Evolutionary conservation across 2,888 invertebrate genomes (phyloP).

Genomic region (Drosophila fungiperda): DNA sequence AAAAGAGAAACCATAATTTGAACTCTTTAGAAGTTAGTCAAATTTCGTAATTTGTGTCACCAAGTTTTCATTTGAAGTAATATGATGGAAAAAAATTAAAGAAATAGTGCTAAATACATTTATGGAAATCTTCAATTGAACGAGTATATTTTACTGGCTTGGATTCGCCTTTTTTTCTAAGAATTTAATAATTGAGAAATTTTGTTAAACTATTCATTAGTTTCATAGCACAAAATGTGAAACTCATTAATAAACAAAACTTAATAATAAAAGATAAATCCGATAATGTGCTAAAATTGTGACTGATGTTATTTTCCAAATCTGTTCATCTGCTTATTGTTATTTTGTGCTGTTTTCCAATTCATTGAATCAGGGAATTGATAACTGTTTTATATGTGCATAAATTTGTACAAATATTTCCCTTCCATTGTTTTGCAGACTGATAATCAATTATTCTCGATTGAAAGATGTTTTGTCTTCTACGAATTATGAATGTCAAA

Average conservation of each 20-base stretch:
- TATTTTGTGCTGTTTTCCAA: background rate
- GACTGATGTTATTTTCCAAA: background rate
- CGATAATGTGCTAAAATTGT: background rate
- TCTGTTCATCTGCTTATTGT: background rate
- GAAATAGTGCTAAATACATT: background rate
- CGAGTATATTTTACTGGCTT: fast-evolving
- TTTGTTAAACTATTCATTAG: background rate
- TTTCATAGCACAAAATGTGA: background rate
- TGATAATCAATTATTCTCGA: background rate
- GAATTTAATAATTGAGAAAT: background rate
- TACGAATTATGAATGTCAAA: background rate
- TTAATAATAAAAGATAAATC: background rate
- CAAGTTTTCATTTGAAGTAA: background rate
- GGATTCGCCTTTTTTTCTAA: background rate
- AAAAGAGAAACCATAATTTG: background rate
- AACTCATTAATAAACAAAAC: background rate
- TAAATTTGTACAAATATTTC: background rate
- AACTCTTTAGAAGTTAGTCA: background rate
- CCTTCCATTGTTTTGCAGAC: background rate
- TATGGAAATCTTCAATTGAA: background rate
- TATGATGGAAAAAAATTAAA: background rate
- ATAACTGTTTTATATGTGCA: background rate
- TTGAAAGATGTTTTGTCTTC: background rate
- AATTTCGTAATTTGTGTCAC: background rate
- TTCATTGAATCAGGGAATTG: background rate